A percentile compares a stretch with the other conserved stretches of the same genome.
These are phyloP conservation scores for Lithodes maja DNA, from an alignment of 2,888 invertebrate genomes.

Conservation along the genomic window DNA sequence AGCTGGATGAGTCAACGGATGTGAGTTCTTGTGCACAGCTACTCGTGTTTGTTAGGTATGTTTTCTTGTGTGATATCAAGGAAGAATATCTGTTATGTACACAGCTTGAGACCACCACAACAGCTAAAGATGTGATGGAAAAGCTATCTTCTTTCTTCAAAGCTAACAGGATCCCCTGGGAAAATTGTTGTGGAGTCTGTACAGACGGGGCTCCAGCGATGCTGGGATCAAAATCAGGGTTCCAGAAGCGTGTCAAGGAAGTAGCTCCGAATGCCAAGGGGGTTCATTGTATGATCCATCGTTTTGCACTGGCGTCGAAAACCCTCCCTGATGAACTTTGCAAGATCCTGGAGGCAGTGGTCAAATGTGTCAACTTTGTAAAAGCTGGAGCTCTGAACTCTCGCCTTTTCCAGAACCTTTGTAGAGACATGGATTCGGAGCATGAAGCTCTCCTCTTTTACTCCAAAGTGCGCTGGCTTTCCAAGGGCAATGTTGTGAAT, in stretches of 20 bases:
- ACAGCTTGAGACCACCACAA: conserved; percentile 42
- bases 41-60: not conserved
- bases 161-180: conserved; percentile 30
- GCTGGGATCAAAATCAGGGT: conserved; percentile 37
- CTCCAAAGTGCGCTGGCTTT: too few species aligned
- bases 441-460: too few species aligned
- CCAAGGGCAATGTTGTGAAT: too few species aligned
- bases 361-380: too few species aligned
- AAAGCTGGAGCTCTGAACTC: too few species aligned
- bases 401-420: too few species aligned
- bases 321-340: too few species aligned
- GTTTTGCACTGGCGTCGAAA: not conserved
- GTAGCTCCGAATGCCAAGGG: conserved; percentile 16
- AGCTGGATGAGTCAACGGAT: not conserved
- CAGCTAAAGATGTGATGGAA: conserved; percentile 43
- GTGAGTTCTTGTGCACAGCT: not conserved
- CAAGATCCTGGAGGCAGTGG: too few species aligned
- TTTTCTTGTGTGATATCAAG: not conserved
- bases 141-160: conserved; percentile 40
- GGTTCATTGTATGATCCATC: conserved; percentile 32
- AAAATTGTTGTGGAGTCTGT: conserved; percentile 24
- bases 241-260: conserved; percentile 29
- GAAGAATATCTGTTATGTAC: not conserved
- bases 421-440: too few species aligned
- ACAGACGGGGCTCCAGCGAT: conserved; percentile 32